phyloP scores from a whole-genome alignment of 2,888 invertebrate species.

The Bellardia bayeri region DNA sequence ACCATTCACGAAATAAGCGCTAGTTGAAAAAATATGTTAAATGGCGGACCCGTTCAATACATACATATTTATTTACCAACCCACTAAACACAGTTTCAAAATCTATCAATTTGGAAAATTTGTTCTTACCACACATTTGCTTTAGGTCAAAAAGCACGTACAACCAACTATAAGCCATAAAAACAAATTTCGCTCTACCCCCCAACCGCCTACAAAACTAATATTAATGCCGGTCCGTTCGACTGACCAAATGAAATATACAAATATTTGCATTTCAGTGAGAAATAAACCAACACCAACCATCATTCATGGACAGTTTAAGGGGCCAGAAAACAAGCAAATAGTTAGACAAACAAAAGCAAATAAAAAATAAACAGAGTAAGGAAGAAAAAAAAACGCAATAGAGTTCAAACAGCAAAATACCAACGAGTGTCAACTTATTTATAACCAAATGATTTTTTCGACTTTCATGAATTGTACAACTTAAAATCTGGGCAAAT shows the following conservation, averaged over 20 bases:
- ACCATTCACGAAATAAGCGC: too few species aligned
- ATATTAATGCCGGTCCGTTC: neutral
- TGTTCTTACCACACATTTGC: neutral
- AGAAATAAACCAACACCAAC: conserved; percentile 33
- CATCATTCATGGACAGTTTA: neutral
- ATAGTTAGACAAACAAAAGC: neutral
- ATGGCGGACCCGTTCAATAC: too few species aligned
- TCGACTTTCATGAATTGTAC: neutral
- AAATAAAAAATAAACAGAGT: neutral
- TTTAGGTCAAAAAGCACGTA: neutral
- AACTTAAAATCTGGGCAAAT: neutral
- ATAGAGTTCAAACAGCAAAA: neutral
- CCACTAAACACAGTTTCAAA: conserved; percentile 3
- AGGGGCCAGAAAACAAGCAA: neutral
- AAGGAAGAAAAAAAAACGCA: neutral
- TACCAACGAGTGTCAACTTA: conserved; percentile 43
- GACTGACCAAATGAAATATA: conserved; percentile 13
- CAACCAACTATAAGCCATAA: conserved; percentile 1
- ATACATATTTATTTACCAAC: neutral
- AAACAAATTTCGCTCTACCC: neutral
- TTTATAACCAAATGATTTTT: conserved; percentile 32
- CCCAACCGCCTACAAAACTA: neutral
- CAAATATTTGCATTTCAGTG: conserved; percentile 53
- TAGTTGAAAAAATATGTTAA: too few species aligned
- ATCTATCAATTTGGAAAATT: conserved; percentile 14